Conservation (phyloP, 1,140 invertebrate species). For the Caenorhabditis brenneri region DNA sequence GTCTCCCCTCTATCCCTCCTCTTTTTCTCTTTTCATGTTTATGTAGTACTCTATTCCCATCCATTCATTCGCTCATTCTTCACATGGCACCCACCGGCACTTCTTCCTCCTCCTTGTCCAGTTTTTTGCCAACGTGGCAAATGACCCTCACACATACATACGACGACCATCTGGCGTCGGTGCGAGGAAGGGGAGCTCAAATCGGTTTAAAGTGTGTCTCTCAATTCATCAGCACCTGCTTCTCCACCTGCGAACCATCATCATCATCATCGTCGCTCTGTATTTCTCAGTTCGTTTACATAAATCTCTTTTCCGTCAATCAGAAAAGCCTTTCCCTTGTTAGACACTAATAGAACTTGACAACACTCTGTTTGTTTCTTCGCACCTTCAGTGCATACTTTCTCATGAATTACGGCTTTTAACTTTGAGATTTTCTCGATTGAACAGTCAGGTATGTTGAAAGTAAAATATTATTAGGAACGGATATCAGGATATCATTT, state of each 20-base stretch:
- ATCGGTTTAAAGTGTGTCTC: background rate
- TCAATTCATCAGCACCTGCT: slow-evolving; percentile 1
- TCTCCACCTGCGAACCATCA: slow-evolving; percentile 26
- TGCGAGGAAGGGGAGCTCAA: background rate
- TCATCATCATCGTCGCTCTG: too few species aligned
- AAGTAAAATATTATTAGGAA: too few species aligned
- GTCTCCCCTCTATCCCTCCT: background rate
- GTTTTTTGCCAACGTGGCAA: slow-evolving; percentile 38
- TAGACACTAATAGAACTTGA: background rate
- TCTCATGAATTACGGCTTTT: background rate
- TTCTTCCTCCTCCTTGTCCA: background rate
- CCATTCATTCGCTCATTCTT: background rate
- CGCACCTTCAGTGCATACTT: background rate
- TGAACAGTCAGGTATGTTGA: too few species aligned
- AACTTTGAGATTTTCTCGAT: background rate
- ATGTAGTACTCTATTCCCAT: slow-evolving; percentile 29
- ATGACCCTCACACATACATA: background rate
- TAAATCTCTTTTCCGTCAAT: background rate
- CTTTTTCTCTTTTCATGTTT: slow-evolving; percentile 7
- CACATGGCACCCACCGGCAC: slow-evolving; percentile 5
- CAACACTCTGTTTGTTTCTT: background rate
- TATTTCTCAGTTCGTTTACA: background rate
- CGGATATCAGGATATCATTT: too few species aligned
- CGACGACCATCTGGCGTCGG: slow-evolving; percentile 25
- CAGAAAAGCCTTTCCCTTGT: background rate